Evolutionary conservation across 2,113 vertebrate species (phyloP), one percentile per base, ranked within the genome.

Genomic region (Cyphomyrus discorhynchus): DNA sequence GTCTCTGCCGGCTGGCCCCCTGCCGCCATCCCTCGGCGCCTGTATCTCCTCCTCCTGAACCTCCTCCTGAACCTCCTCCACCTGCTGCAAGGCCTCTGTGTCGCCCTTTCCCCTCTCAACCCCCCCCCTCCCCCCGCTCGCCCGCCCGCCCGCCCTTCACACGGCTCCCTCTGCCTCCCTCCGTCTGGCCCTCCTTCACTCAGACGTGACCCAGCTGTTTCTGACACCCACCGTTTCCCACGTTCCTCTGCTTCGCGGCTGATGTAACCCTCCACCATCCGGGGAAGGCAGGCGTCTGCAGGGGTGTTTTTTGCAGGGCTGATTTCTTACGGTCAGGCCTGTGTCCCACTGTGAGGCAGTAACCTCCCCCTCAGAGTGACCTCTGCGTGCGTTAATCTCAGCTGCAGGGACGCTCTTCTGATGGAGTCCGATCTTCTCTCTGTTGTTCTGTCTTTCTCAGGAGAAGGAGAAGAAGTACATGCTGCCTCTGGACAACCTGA

Each of bases 401-500:
- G 74, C 74, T 4, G n/a, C 35, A 39, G 27, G 70, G 11, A 77
- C 13, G 70, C 15, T 80, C 35, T 80, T 82, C 83, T 90, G 53
- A 19, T 85, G 88, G 21, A 90, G 46, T 58, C 49, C 56, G 5
- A 35, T 47, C 46, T n/a, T 39, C 5, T 77, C 8, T 86, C 62
- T 58, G 91, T 92, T 21, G 82, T 24, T 21, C 1, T 91, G 31
- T 94, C 27, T 0, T 91, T 88, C 87, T 84, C 92, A 99, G 98
- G 98, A 98, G 94, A 98, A 98, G 91, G 97, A 98, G 93, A 98
- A 97, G 95, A 99, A 98, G 92, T 99, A 97, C 92, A 98, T 98
- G 97, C 97, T 99, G 91, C 97, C 96, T 66, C 95, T 97, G 94
- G 97, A 98, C 93, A 97, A 97, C 94, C 92, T 97, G 92, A 97